These are phyloP conservation scores for Sebastes minor DNA, from an alignment of 2,797 vertebrate genomes.

Conservation along the genomic window DNA sequence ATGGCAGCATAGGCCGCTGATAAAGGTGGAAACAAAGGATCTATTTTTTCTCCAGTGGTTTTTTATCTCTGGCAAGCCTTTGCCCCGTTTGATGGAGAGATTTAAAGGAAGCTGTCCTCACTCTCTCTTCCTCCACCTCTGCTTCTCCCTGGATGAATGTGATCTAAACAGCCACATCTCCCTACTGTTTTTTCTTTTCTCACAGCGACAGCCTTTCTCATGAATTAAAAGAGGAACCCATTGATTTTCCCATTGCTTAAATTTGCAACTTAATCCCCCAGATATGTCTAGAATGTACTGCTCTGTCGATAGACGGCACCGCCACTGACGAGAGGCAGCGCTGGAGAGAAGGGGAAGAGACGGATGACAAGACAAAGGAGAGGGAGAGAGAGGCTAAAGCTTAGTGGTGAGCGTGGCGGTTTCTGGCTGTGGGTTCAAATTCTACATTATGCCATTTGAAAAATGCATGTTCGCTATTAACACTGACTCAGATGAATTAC, in stretches of 20 bases:
- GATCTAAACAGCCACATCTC: slow-evolving; percentile 71
- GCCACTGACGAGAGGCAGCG: slow-evolving; percentile 46
- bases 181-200: slow-evolving; percentile 34
- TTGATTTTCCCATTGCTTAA: slow-evolving; percentile 84
- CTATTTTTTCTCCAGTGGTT: slow-evolving; percentile 35
- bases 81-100: slow-evolving; percentile 69
- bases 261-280: slow-evolving; percentile 83
- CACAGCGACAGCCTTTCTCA: slow-evolving; percentile 79
- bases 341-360: slow-evolving; percentile 39
- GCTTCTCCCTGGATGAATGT: slow-evolving; percentile 68
- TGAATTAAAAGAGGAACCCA: slow-evolving; percentile 82
- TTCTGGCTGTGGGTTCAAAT: slow-evolving; percentile 44
- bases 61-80: slow-evolving; percentile 51
- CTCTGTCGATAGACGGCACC: slow-evolving; percentile 75
- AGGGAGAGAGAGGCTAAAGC: not conserved
- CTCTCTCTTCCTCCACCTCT: slow-evolving; percentile 48
- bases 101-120: slow-evolving; percentile 66
- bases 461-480: slow-evolving; percentile 51
- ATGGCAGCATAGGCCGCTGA: slow-evolving; percentile 16
- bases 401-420: slow-evolving; percentile 35
- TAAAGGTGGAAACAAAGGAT: slow-evolving; percentile 47
- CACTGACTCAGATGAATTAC: slow-evolving; percentile 46
- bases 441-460: slow-evolving; percentile 31
- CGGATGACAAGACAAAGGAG: slow-evolving; percentile 74
- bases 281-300: slow-evolving; percentile 78